A percentile compares a stretch with the other conserved stretches of the same genome.
These are phyloP conservation scores for Cephus runcator DNA, from an alignment of 2,888 invertebrate genomes.

Conservation along the genomic window DNA sequence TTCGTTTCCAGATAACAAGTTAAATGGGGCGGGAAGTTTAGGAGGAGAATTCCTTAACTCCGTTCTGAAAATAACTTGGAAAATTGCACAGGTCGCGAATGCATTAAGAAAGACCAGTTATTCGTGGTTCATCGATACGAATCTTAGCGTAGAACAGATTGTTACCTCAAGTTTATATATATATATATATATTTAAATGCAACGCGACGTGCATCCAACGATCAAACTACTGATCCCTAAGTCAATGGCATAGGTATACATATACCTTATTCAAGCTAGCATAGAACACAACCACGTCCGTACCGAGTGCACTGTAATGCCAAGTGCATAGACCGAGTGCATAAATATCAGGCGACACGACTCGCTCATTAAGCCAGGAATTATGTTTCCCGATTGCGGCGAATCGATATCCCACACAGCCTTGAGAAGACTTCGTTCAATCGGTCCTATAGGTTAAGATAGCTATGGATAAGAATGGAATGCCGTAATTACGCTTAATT, in stretches of 20 bases:
- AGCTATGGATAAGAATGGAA: conserved; percentile 20
- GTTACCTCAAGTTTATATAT: background rate
- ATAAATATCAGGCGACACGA: background rate
- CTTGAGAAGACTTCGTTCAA: background rate
- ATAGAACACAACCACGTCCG: background rate
- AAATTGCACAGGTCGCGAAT: background rate
- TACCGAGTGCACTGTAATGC: background rate
- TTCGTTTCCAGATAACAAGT: background rate
- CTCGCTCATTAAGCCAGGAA: conserved; percentile 33
- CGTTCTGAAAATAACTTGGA: background rate
- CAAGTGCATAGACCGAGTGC: background rate
- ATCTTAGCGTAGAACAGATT: background rate
- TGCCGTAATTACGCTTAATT: conserved; percentile 43
- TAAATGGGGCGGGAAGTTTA: background rate
- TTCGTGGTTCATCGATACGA: background rate
- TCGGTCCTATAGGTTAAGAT: background rate
- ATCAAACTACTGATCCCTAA: background rate
- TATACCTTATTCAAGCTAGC: background rate
- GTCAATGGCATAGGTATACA: background rate
- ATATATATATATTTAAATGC: background rate
- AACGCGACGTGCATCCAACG: background rate
- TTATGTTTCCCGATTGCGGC: conserved; percentile 35
- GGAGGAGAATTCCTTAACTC: background rate
- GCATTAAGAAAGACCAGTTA: background rate
- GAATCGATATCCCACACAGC: background rate